Evolutionary conservation across 2,888 invertebrate genomes (phyloP).

Genomic region (Scaptomyza parva): DNA sequence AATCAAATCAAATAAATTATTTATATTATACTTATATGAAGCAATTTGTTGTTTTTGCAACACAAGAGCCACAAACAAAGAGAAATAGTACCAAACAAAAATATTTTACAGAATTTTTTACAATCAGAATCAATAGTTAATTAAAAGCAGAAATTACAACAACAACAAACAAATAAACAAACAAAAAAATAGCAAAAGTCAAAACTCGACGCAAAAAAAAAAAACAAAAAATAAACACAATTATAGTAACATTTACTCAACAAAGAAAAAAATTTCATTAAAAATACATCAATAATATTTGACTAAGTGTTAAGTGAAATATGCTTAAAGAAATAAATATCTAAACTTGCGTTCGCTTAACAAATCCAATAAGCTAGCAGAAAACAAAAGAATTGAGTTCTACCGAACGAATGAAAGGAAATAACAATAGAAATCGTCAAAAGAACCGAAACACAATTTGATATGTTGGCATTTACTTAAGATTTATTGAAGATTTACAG

Average conservation of each 20-base stretch:
- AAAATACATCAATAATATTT: conserved; percentile 50
- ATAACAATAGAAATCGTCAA: conserved; percentile 36
- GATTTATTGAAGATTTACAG: conserved; percentile 21
- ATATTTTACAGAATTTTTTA: conserved; percentile 79
- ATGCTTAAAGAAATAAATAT: conserved; percentile 56
- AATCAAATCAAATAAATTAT: conserved; percentile 69
- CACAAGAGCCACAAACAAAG: conserved; percentile 56
- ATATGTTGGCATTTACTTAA: conserved; percentile 69
- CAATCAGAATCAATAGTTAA: conserved; percentile 66
- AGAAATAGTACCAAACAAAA: conserved; percentile 78
- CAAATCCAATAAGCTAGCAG: conserved; percentile 32
- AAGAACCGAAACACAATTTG: conserved; percentile 58
- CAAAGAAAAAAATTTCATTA: conserved; percentile 25
- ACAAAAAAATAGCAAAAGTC: conserved; percentile 66
- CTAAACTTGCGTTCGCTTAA: conserved; percentile 67
- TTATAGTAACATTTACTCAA: conserved; percentile 67
- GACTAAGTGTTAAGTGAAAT: conserved; percentile 70
- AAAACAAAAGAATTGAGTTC: conserved; percentile 44
- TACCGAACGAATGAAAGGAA: conserved; percentile 11
- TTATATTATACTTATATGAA: conserved; percentile 68
- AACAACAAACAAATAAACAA: conserved; percentile 42
- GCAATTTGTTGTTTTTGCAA: conserved; percentile 73
- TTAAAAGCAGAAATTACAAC: conserved; percentile 42
- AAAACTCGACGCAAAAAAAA: conserved; percentile 37
- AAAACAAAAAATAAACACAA: conserved; percentile 45